Base-by-base conservation (phyloP, 1,140 invertebrate genomes). In the Anastrepha ludens region DNA sequence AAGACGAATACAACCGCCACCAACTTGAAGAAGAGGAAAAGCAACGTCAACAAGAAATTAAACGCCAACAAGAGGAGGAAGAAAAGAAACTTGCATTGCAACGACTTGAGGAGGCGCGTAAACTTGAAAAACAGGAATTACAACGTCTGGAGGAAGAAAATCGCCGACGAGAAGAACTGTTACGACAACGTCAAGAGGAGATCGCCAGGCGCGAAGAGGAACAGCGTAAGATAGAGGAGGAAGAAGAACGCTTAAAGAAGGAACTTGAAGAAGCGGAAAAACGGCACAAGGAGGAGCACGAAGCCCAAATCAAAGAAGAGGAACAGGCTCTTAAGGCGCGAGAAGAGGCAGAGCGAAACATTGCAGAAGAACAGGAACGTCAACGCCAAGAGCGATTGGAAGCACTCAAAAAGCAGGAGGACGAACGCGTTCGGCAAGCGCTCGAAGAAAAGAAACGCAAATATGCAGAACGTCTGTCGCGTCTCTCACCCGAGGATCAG, bases 61-160 rank as follows among this genome's bases (percentile, higher is more conserved):
- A 87, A 6, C 90, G 89, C 50, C 88, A 92, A 20, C 89, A 90
- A 20, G 87, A 91, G 70, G 91, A 92, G 64, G 91, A 92, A 58
- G 91, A 93, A 86, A 90, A 91, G 78, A 91, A 91, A 2, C 58
- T 44, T 13, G 87, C 90, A 20, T 81, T 93, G 44, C 29, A 89
- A 65, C 88, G 89, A 2, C 15, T 93, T 3, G 92, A 93, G 85
- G 91, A 91, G 62, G 85, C 89, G 29, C 89, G 88, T n/a, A 86
- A 64, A 44, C 90, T 91, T 13, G 91, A 93, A 81, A 64, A 90
- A 87, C 88, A 89, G 39, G 91, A 93, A 64, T 86, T 92, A 41
- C 55, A 89, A 11, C 91, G 91, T 5, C n/a, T 91, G 20, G 89
- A 89, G 39, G 91, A 92, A 87, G 91, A 93, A 41, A 91, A 92